These are phyloP conservation scores for Pemphredon lugubris DNA, from an alignment of 2,888 invertebrate genomes.

Conservation along the genomic window DNA sequence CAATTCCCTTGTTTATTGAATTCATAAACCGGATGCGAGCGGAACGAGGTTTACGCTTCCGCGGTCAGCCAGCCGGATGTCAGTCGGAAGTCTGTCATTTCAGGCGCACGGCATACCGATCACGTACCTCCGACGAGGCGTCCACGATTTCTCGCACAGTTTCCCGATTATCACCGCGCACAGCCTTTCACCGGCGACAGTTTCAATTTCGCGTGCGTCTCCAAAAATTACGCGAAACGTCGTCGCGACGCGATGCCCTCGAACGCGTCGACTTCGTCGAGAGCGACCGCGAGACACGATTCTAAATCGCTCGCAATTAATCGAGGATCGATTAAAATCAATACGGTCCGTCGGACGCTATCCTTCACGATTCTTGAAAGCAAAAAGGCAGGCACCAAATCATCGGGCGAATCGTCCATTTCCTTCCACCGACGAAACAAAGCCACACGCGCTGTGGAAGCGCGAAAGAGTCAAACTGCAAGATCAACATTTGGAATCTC, in stretches of 20 bases:
- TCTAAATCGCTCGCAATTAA: too few relatives aligned
- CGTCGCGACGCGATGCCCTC: conserved; percentile 3
- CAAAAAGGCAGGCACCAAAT: too few relatives aligned
- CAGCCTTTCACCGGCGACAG: neutral
- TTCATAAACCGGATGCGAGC: conserved; percentile 68
- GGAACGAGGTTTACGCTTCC: conserved; percentile 56
- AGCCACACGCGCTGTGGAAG: conserved; percentile 34
- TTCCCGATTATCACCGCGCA: conserved; percentile 10
- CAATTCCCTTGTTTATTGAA: conserved; percentile 74
- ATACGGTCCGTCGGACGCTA: too few relatives aligned
- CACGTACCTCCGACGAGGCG: conserved; percentile 42
- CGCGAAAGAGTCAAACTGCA: conserved; percentile 60
- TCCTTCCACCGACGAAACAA: conserved; percentile 32
- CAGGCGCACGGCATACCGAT: conserved; percentile 36
- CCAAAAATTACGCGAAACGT: neutral
- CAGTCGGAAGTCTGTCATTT: conserved; percentile 44
- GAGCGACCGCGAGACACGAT: too few relatives aligned
- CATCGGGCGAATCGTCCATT: too few relatives aligned
- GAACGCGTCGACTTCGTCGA: too few relatives aligned
- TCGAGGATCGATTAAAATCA: too few relatives aligned
- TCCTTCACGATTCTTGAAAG: too few relatives aligned
- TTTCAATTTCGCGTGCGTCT: neutral
- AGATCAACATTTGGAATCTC: conserved; percentile 62
- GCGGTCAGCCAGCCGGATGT: conserved; percentile 47
- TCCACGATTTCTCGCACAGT: conserved; percentile 32